phyloP scores from a whole-genome alignment of 23 tunicate species.

The Styela clava region DNA sequence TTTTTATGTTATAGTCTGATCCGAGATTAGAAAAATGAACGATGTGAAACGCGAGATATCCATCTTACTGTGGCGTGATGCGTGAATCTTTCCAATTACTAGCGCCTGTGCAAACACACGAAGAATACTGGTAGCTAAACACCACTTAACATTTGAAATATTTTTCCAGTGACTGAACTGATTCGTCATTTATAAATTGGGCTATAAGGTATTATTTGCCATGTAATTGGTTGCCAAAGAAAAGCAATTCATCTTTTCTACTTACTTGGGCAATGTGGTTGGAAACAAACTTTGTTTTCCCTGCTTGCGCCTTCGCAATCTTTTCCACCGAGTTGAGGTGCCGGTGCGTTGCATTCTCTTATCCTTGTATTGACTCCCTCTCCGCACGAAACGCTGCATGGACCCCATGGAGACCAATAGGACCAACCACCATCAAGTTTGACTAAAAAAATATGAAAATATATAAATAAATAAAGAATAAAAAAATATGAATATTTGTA shows the following conservation, averaged over 20 bases:
- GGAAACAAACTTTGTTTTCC: constrained; percentile 42
- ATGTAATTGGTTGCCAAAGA: too few relatives aligned
- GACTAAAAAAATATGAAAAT: constrained; percentile 32
- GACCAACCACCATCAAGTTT: constrained; percentile 85
- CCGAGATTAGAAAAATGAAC: not conserved
- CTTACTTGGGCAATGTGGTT: constrained; percentile 72
- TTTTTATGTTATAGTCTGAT: not conserved
- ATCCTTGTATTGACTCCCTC: constrained; percentile 50
- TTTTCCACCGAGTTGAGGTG: constrained; percentile 68
- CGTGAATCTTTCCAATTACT: not conserved
- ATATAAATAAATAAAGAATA: too few relatives aligned
- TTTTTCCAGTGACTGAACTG: not conserved
- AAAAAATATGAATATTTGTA: not conserved
- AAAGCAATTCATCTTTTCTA: too few relatives aligned
- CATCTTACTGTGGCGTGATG: not conserved
- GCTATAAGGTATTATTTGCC: too few relatives aligned
- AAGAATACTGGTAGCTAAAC: not conserved
- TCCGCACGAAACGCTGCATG: constrained; percentile 84
- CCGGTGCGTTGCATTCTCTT: constrained; percentile 74
- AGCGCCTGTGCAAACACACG: not conserved
- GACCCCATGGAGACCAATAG: constrained; percentile 78
- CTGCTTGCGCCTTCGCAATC: constrained; percentile 60
- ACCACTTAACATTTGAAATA: not conserved
- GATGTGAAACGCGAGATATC: not conserved
- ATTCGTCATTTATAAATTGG: not conserved